Evolutionary conservation across 2,113 vertebrate genomes (phyloP).

Genomic region (Gasterosteus nipponicus): DNA sequence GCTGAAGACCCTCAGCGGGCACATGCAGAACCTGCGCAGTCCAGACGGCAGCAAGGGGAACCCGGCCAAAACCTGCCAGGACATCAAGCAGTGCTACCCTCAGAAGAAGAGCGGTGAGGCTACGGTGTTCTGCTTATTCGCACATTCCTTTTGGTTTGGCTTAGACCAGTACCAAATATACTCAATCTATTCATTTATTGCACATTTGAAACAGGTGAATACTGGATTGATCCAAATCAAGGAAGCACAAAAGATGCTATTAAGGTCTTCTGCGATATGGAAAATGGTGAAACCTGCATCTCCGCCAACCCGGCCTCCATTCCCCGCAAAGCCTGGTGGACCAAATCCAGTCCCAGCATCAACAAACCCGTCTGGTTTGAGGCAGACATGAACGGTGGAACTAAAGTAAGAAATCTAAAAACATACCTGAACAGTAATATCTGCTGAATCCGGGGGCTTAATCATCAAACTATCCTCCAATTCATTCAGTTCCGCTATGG

Average conservation of each 20-base stretch:
- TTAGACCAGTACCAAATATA: neutral
- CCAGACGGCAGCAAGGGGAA: constrained; percentile 92
- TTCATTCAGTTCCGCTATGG: constrained; percentile 88
- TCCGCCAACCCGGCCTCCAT: constrained; percentile 87
- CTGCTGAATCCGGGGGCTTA: neutral
- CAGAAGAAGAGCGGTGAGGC: constrained; percentile 88
- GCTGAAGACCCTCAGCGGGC: constrained; percentile 91
- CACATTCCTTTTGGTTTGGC: neutral
- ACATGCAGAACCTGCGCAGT: constrained; percentile 91
- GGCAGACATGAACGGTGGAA: constrained; percentile 89
- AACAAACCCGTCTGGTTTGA: constrained; percentile 92
- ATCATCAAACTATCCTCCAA: neutral
- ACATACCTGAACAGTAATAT: neutral
- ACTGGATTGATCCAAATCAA: constrained; percentile 98
- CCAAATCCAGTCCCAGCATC: constrained; percentile 77
- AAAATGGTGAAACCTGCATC: constrained; percentile 94
- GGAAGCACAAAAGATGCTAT: constrained; percentile 94
- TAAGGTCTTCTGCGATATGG: constrained; percentile 96
- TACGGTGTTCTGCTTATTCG: neutral
- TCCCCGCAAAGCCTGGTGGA: constrained; percentile 94
- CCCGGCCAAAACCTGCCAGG: constrained; percentile 93
- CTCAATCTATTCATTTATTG: too few relatives aligned
- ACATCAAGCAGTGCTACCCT: constrained; percentile 92
- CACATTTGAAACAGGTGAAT: constrained; percentile 83
- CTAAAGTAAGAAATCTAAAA: constrained; percentile 79